Percentiles rank a stretch among this genome's conserved stretches.
Conservation (phyloP, 2,888 invertebrate species). For the Pedicia rivosa region DNA sequence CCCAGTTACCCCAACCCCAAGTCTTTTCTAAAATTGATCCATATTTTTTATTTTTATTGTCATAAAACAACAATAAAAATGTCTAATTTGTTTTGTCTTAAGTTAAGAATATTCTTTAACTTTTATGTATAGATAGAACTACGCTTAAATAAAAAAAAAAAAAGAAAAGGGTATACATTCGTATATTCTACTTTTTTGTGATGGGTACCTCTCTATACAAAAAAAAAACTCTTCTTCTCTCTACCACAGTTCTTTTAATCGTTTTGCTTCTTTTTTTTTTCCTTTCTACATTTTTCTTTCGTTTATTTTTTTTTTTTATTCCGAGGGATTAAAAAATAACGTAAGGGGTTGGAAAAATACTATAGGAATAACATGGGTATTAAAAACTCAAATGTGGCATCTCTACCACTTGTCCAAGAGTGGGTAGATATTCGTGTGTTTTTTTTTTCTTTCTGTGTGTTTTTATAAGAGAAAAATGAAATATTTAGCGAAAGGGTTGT, state of each 20-base stretch:
- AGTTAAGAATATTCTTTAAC: background rate
- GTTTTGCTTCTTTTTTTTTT: too few relatives aligned
- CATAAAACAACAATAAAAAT: constrained; percentile 7
- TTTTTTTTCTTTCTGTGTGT: background rate
- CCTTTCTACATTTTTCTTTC: too few relatives aligned
- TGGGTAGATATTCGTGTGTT: background rate
- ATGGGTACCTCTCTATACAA: too few relatives aligned
- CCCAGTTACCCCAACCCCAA: too few relatives aligned
- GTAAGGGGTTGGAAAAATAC: background rate
- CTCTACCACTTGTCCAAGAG: constrained; percentile 2
- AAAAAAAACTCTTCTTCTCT: too few relatives aligned
- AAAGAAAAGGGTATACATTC: too few relatives aligned
- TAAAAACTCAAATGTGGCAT: constrained; percentile 5
- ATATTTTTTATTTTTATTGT: constrained; percentile 7
- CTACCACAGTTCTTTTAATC: too few relatives aligned
- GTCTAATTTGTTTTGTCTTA: constrained; percentile 5
- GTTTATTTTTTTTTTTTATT: constrained; percentile 1
- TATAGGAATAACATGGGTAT: constrained; percentile 2
- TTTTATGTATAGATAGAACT: background rate
- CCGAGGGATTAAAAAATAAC: background rate
- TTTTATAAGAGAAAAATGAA: too few relatives aligned
- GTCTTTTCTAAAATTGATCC: constrained; percentile 4
- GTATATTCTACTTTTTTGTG: too few relatives aligned
- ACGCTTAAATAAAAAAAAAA: background rate
- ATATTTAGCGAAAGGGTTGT: background rate